Percentiles rank a stretch among this genome's conserved stretches.
phyloP scores from a whole-genome alignment of 2,113 vertebrate genomes.

The Rhadina sibilatrix region DNA sequence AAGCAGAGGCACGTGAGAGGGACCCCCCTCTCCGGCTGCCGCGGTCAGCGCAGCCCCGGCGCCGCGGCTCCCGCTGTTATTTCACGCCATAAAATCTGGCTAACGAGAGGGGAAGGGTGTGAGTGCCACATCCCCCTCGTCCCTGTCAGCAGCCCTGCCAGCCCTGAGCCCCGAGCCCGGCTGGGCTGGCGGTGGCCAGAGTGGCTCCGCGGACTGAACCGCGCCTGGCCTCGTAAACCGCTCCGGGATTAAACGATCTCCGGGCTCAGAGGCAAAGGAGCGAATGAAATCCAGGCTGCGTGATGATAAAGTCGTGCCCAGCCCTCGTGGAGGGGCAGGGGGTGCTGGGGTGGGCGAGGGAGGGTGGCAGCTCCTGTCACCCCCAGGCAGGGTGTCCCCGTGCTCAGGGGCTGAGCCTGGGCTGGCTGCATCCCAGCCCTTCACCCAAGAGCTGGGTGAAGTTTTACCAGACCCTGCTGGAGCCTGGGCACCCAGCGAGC shows the following conservation, averaged over 20 bases:
- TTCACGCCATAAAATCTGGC: not conserved
- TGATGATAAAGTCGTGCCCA: not conserved
- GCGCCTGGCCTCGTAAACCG: not conserved
- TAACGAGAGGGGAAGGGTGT: not conserved
- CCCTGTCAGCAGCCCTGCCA: not conserved
- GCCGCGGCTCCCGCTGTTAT: not conserved
- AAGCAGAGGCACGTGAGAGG: accelerated
- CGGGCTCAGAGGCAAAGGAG: conserved; percentile 46
- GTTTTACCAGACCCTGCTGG: too few relatives aligned
- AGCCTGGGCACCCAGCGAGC: accelerated
- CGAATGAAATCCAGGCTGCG: conserved; percentile 39
- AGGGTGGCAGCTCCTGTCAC: not conserved
- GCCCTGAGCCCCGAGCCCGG: not conserved
- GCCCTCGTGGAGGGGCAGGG: not conserved
- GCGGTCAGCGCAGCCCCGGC: not conserved
- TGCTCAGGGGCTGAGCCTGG: not conserved
- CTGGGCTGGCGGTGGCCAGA: not conserved
- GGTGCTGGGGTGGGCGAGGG: not conserved
- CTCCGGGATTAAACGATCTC: conserved; percentile 27
- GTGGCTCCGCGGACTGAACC: not conserved
- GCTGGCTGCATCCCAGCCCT: accelerated
- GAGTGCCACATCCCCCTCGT: not conserved
- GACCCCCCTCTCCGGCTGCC: not conserved
- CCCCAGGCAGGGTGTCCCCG: not conserved
- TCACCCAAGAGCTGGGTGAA: not conserved